These are phyloP conservation scores for Archegozetes longisetosus DNA, from an alignment of 1,140 invertebrate species.

Conservation along the genomic window DNA sequence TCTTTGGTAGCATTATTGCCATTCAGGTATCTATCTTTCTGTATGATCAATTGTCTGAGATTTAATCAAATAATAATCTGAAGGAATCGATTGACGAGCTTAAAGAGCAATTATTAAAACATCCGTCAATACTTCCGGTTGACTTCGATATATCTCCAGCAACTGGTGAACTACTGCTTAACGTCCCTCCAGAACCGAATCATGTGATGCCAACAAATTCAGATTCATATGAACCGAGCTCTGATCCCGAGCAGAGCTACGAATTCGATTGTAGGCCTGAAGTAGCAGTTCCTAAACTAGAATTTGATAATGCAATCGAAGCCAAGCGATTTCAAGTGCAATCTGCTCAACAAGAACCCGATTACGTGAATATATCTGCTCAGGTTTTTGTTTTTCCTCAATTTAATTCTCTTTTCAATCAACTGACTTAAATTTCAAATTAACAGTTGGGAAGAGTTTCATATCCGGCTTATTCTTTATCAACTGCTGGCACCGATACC, in stretches of 20 bases:
- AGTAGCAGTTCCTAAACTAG: not conserved
- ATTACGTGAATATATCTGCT: slow-evolving; percentile 13
- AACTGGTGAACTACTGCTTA: slow-evolving; percentile 42
- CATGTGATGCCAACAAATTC: slow-evolving; percentile 14
- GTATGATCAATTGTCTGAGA: not conserved
- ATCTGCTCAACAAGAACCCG: slow-evolving; percentile 7
- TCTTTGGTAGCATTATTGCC: slow-evolving; percentile 76
- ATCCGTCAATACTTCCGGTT: slow-evolving; percentile 74
- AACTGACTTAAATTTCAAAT: not conserved
- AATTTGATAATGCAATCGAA: not conserved
- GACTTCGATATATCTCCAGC: slow-evolving; percentile 70
- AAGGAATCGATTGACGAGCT: slow-evolving; percentile 26
- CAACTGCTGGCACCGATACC: slow-evolving; percentile 34
- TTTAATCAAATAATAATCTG: not conserved
- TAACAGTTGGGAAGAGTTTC: not conserved
- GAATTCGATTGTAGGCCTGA: slow-evolving; percentile 21
- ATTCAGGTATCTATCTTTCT: slow-evolving; percentile 40
- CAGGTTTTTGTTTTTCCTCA: not conserved
- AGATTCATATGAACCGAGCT: slow-evolving; percentile 24
- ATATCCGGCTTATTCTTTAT: not conserved
- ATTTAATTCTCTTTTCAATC: not conserved
- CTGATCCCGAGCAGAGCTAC: slow-evolving; percentile 27
- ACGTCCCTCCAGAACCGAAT: slow-evolving; percentile 23
- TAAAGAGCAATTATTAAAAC: slow-evolving; percentile 30
- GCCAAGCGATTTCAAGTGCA: slow-evolving; percentile 2